Percentiles rank a stretch among this genome's conserved stretches.
phyloP scores from a whole-genome alignment of 1,140 invertebrate genomes.

The Hormaphis cornu region DNA sequence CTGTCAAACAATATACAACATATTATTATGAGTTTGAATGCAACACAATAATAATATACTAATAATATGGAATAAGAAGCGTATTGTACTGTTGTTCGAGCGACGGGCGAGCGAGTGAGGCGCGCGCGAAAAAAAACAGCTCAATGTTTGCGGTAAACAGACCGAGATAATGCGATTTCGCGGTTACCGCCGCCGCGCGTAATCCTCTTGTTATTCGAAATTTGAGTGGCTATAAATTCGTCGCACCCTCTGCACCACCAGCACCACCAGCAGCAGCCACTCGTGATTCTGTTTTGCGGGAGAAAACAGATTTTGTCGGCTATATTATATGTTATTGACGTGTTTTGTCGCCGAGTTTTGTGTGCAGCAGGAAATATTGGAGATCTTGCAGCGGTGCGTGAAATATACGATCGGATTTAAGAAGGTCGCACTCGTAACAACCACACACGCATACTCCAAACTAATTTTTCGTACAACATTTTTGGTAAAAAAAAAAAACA shows the following conservation, averaged over 20 bases:
- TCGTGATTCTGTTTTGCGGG: neutral
- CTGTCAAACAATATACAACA: constrained; percentile 22
- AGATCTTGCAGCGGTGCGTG: no score
- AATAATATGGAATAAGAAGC: neutral
- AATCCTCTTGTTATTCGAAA: constrained; percentile 32
- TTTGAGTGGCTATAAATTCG: constrained; percentile 5
- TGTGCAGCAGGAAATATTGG: no score
- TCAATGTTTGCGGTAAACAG: constrained; percentile 24
- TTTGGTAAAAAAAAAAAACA: no score
- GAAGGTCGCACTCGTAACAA: no score
- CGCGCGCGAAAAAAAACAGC: constrained; percentile 25
- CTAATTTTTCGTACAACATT: no score
- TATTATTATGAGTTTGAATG: constrained; percentile 4
- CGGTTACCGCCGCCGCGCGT: constrained; percentile 20
- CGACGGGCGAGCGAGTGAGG: neutral
- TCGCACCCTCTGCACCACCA: neutral
- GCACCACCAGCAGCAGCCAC: no score
- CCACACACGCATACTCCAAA: no score
- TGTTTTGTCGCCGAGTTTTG: no score
- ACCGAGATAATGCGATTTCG: constrained; percentile 31
- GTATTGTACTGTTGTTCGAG: constrained; percentile 4
- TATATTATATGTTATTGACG: no score
- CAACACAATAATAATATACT: neutral
- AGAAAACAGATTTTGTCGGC: neutral
- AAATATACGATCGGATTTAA: no score